These are phyloP conservation scores for Bubo blakistoni DNA, from an alignment of 2,113 vertebrate genomes.

Conservation along the genomic window DNA sequence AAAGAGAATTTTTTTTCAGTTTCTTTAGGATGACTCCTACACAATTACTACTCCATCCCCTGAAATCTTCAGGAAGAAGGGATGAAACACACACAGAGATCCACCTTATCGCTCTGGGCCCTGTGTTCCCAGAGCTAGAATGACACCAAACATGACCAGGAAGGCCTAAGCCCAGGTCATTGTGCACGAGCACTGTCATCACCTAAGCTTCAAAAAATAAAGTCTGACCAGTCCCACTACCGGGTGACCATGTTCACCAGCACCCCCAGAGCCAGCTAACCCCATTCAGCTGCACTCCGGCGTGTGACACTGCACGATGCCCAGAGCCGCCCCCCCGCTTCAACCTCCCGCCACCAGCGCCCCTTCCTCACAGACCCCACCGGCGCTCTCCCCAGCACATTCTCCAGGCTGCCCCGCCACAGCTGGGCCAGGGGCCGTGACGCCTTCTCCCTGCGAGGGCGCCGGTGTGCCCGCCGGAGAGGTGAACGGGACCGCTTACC, in stretches of 20 bases:
- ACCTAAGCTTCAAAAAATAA: not conserved
- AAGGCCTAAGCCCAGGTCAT: not conserved
- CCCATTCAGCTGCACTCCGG: no score
- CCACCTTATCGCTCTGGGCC: fast-evolving
- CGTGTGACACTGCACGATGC: fast-evolving
- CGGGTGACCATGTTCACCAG: fast-evolving
- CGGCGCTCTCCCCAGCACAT: fast-evolving
- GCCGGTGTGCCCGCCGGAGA: no score
- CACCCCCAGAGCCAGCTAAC: not conserved
- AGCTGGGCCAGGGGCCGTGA: fast-evolving
- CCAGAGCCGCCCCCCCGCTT: not conserved
- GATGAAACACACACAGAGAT: not conserved
- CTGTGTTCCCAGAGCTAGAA: fast-evolving
- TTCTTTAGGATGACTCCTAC: not conserved
- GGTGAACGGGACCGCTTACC: fast-evolving
- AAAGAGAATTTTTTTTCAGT: fast-evolving
- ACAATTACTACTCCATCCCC: not conserved
- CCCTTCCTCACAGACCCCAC: no score
- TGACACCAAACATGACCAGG: fast-evolving
- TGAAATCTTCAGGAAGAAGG: not conserved
- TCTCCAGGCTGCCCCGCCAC: not conserved
- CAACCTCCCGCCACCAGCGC: not conserved
- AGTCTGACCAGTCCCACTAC: fast-evolving
- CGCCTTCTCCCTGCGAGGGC: no score
- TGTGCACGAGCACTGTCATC: no score